These are phyloP conservation scores for Pseudococcus jackbeardsleyi DNA, from an alignment of 2,888 invertebrate genomes.

Conservation along the genomic window DNA sequence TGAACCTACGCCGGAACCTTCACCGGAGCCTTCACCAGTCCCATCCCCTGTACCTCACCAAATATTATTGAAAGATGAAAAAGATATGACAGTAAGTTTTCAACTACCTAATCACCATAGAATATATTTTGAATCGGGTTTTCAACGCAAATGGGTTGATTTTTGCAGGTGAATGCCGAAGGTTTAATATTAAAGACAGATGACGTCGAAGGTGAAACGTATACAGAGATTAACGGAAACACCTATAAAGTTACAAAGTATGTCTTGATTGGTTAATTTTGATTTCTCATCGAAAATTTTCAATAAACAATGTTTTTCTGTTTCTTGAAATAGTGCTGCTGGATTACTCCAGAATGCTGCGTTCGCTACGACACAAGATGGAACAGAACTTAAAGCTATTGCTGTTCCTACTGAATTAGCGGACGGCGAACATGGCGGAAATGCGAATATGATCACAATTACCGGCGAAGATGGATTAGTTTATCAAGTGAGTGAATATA, in stretches of 20 bases:
- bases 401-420: conserved; percentile 47
- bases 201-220: conserved; percentile 56
- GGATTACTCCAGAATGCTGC: conserved; percentile 56
- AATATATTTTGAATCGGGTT: not conserved
- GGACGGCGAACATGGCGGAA: conserved; percentile 45
- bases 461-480: conserved; percentile 88
- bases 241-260: conserved; percentile 62
- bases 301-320: not conserved
- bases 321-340: conserved; percentile 6
- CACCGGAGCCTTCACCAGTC: conserved; percentile 69
- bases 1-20: conserved; percentile 71
- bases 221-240: conserved; percentile 59
- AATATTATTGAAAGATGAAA: conserved; percentile 53
- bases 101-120: not conserved
- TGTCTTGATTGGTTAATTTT: not conserved
- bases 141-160: not conserved
- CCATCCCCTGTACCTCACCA: conserved; percentile 55
- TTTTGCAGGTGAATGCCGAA: conserved; percentile 31
- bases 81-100: conserved; percentile 35
- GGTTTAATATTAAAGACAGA: conserved; percentile 48
- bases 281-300: not conserved
- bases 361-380: conserved; percentile 39
- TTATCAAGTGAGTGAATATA: conserved; percentile 74
- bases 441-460: conserved; percentile 78
- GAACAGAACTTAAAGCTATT: conserved; percentile 44